Conservation (phyloP, 2,113 vertebrate genomes). For the Nibea coibor region DNA sequence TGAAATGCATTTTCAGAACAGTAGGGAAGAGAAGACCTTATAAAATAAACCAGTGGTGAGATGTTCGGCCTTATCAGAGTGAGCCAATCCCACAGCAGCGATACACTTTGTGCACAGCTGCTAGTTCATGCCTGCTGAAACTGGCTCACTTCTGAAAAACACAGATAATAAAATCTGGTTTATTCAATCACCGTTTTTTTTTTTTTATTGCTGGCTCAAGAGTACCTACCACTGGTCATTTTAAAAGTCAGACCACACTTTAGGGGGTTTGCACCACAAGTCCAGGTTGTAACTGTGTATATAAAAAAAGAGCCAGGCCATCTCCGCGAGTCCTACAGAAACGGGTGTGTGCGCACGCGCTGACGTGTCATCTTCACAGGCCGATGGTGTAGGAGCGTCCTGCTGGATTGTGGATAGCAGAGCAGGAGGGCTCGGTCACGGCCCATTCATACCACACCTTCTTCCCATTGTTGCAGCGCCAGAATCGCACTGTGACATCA, state of each 20-base stretch:
- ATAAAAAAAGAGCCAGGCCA: slow-evolving; percentile 30
- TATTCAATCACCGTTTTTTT: slow-evolving; percentile 2
- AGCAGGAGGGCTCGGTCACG: slow-evolving; percentile 90
- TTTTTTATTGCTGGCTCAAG: slow-evolving; percentile 15
- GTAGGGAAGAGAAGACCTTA: neutral
- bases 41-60: slow-evolving; percentile 10
- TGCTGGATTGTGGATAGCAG: slow-evolving; percentile 93
- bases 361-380: slow-evolving; percentile 77
- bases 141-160: slow-evolving; percentile 14
- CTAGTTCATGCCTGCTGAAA: slow-evolving; percentile 25
- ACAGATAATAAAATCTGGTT: slow-evolving; percentile 17
- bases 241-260: neutral
- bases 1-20: neutral
- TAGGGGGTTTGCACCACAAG: slow-evolving; percentile 18
- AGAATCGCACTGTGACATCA: slow-evolving; percentile 89
- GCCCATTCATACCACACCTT: slow-evolving; percentile 98
- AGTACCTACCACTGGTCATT: neutral
- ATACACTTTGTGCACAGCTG: slow-evolving; percentile 26
- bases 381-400: slow-evolving; percentile 96
- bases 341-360: slow-evolving; percentile 1
- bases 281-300: slow-evolving; percentile 15
- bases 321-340: slow-evolving; percentile 21
- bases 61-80: slow-evolving; percentile 8
- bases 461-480: slow-evolving; percentile 93
- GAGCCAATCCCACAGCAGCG: slow-evolving; percentile 30